Percentiles rank a stretch among this genome's conserved stretches.
These are phyloP conservation scores for Lethocerus indicus DNA, from an alignment of 1,140 invertebrate species.

Conservation along the genomic window DNA sequence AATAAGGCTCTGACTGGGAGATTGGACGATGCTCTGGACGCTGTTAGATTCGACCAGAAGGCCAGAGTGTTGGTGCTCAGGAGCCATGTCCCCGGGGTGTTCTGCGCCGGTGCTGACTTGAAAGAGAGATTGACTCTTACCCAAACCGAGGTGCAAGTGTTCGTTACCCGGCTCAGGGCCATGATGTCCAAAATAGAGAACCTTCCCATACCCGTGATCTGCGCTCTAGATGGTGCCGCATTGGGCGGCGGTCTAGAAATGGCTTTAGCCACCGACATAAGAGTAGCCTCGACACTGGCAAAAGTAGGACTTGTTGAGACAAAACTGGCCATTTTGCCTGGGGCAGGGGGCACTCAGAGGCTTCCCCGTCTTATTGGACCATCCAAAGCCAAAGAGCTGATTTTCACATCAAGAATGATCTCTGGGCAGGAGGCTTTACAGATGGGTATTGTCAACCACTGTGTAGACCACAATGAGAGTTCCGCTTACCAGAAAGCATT, in stretches of 20 bases:
- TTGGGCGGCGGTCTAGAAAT: slow-evolving; percentile 87
- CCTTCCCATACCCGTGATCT: slow-evolving; percentile 82
- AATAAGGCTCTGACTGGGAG: slow-evolving; percentile 43
- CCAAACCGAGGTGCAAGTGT: slow-evolving; percentile 57
- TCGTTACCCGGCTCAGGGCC: slow-evolving; percentile 53
- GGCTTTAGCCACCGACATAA: slow-evolving; percentile 83
- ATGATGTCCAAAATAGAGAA: slow-evolving; percentile 57
- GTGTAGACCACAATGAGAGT: slow-evolving; percentile 68
- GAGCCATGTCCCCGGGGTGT: slow-evolving; percentile 75
- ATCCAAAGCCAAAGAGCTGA: slow-evolving; percentile 87
- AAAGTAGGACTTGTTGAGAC: slow-evolving; percentile 94
- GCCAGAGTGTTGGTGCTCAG: slow-evolving; percentile 71
- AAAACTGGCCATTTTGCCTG: slow-evolving; percentile 87
- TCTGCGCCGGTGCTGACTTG: slow-evolving; percentile 91
- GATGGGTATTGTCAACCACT: slow-evolving; percentile 75
- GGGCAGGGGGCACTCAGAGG: slow-evolving; percentile 89
- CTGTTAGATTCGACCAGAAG: slow-evolving; percentile 50
- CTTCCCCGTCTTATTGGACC: slow-evolving; percentile 73
- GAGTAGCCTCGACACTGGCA: slow-evolving; percentile 58
- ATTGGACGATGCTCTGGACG: slow-evolving; percentile 45
- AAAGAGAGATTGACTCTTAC: slow-evolving; percentile 78
- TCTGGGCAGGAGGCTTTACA: slow-evolving; percentile 61
- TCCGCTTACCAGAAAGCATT: slow-evolving; percentile 73
- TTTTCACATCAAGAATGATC: slow-evolving; percentile 75
- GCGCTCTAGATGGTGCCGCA: slow-evolving; percentile 86